Percentiles rank a stretch among this genome's conserved stretches.
phyloP scores from a whole-genome alignment of 2,888 invertebrate genomes.

The Lapara coniferarum region DNA sequence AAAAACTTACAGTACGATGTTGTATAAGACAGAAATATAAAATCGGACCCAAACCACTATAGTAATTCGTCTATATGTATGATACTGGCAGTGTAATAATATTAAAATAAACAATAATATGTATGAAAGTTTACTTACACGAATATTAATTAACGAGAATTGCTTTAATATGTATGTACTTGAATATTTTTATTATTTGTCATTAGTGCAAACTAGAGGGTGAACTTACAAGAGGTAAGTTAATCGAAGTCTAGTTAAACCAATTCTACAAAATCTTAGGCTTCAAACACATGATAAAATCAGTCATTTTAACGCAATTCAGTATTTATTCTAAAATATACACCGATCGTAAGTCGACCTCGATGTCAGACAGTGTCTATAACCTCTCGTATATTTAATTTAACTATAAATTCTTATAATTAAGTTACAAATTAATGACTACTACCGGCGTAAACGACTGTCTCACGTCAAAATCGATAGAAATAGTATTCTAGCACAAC shows the following conservation, averaged over 20 bases:
- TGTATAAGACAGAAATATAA: slow-evolving; percentile 81
- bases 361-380: slow-evolving; percentile 75
- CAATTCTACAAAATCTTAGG: slow-evolving; percentile 82
- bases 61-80: slow-evolving; percentile 77
- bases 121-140: slow-evolving; percentile 76
- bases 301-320: slow-evolving; percentile 83
- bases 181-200: slow-evolving; percentile 65
- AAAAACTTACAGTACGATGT: slow-evolving; percentile 77
- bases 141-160: slow-evolving; percentile 80
- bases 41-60: slow-evolving; percentile 79
- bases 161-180: slow-evolving; percentile 75
- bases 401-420: slow-evolving; percentile 81
- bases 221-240: slow-evolving; percentile 74
- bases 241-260: slow-evolving; percentile 75
- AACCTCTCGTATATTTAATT: slow-evolving; percentile 71
- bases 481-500: slow-evolving; percentile 79
- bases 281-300: slow-evolving; percentile 83
- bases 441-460: slow-evolving; percentile 71
- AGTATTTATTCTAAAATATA: slow-evolving; percentile 81
- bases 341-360: slow-evolving; percentile 79
- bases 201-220: slow-evolving; percentile 80
- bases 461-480: slow-evolving; percentile 77
- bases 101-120: slow-evolving; percentile 63
- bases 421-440: slow-evolving; percentile 82
- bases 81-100: slow-evolving; percentile 82